phyloP scores from a whole-genome alignment of 2,113 vertebrate genomes.

The Stegastes partitus region DNA sequence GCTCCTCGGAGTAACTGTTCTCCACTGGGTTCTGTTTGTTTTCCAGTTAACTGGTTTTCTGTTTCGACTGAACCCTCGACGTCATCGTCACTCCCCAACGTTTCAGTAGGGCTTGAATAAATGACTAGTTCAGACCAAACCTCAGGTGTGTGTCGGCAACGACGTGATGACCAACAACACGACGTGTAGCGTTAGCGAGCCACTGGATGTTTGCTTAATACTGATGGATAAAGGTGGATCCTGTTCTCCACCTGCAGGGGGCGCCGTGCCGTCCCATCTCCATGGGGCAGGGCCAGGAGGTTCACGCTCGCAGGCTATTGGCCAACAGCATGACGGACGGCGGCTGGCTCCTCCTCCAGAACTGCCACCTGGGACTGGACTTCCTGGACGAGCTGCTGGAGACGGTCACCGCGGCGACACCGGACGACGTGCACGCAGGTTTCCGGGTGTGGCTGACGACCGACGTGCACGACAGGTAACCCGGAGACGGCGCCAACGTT shows the following conservation, averaged over 20 bases:
- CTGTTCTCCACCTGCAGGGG: constrained; percentile 72
- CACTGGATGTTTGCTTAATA: too few relatives aligned
- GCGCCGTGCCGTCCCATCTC: constrained; percentile 86
- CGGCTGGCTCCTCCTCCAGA: constrained; percentile 91
- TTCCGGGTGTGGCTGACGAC: constrained; percentile 90
- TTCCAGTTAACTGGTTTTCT: too few relatives aligned
- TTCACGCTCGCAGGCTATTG: constrained; percentile 87
- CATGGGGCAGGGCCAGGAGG: constrained; percentile 91
- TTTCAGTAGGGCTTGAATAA: too few relatives aligned
- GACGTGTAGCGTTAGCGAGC: too few relatives aligned
- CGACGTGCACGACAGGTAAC: constrained; percentile 82
- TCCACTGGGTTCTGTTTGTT: too few relatives aligned
- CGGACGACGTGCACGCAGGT: constrained; percentile 71
- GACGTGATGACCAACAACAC: too few relatives aligned
- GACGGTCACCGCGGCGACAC: constrained; percentile 70
- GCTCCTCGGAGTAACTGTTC: too few relatives aligned
- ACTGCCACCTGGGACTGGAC: constrained; percentile 89
- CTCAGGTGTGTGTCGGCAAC: too few relatives aligned
- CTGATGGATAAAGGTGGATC: too few relatives aligned
- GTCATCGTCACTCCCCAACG: too few relatives aligned
- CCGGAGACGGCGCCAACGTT: background rate
- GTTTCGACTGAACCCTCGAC: too few relatives aligned
- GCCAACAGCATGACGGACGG: constrained; percentile 87
- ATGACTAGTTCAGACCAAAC: too few relatives aligned
- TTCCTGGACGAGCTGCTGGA: constrained; percentile 89